Evolutionary conservation across 2,113 vertebrate genomes (phyloP), one percentile per base, ranked within the genome.

Genomic region (Coptodon rendalli): DNA sequence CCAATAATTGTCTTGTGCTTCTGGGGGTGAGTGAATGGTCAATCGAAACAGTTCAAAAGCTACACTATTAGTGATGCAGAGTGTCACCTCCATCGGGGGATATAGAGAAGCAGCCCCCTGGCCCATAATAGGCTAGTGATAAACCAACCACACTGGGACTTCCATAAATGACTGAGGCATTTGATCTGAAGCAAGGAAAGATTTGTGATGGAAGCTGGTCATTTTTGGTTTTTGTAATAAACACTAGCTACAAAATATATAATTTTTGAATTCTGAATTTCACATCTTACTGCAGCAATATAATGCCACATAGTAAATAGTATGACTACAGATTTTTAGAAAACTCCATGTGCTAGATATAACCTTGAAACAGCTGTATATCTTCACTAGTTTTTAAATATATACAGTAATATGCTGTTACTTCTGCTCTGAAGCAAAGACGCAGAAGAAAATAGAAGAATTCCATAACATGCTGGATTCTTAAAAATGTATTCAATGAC

Each of bases 401-500:
- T 48, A 14, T 13, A 57, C 48, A 86, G 81, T 17, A 85, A 71
- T 29, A 73, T 31, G n/a, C 22, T 34, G 34, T 83, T 82, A 80
- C 24, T 43, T 68, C 50, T 63, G 22, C 79, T 85, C 45, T 40
- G 52, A 89, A 89, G 86, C 73, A 89, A 86, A 92, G 7, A 59
- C 4, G 19, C 24, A 38, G 43, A 48, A 61, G 16, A 48, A 76
- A 45, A 73, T n/a, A 80, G 79, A 93, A 71, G 31, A 56, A 90
- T 82, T 88, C 78, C 57, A 56, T 82, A 73, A 91, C 93, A 82
- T 85, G 38, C 83, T 71, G 34, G 56, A 86, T 82, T 92, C 78
- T 86, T 80, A 89, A 89, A 93, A 89, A 89, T 87, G 81, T 85
- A 78, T 86, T 92, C 85, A 89, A 78, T 53, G 71, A 13, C 45